phyloP scores from a whole-genome alignment of 1,140 invertebrate species.

The Neoseiulus cucumeris region DNA sequence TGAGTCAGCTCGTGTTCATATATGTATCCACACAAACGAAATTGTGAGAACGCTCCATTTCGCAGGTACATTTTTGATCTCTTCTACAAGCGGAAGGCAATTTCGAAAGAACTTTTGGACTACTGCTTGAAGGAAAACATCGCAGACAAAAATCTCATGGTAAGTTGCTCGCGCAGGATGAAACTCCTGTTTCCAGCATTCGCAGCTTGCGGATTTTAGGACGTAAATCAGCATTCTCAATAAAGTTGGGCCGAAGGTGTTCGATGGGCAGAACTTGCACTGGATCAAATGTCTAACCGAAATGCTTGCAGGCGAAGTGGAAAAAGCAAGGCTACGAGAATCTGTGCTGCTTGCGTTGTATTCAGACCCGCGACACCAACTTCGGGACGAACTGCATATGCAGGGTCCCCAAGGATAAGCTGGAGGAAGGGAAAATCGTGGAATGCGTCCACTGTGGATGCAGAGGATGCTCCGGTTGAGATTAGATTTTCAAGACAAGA shows the following conservation, averaged over 20 bases:
- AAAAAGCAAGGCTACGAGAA: constrained; percentile 99
- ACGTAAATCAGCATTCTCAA: no score
- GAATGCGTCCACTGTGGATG: constrained; percentile 96
- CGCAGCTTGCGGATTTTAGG: no score
- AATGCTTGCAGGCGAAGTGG: constrained; percentile 72
- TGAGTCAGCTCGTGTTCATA: no score
- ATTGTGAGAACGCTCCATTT: not conserved
- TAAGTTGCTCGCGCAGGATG: no score
- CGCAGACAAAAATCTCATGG: constrained; percentile 83
- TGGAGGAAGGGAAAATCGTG: constrained; percentile 90
- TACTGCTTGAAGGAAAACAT: constrained; percentile 93
- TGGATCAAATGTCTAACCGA: no score
- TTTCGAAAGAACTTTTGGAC: constrained; percentile 88
- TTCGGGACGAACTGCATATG: constrained; percentile 99
- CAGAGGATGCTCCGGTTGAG: constrained; percentile 69
- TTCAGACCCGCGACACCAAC: constrained; percentile 95
- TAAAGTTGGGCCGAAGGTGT: no score
- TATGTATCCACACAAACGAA: no score
- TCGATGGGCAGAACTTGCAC: no score
- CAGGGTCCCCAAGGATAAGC: constrained; percentile 87
- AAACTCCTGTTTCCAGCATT: no score
- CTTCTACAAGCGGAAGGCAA: constrained; percentile 86
- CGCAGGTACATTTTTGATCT: constrained; percentile 76
- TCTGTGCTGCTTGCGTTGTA: constrained; percentile 92
- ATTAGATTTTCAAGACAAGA: not conserved